A percentile compares a stretch with the other conserved stretches of the same genome.
These are phyloP conservation scores for Dunckerocampus dactyliophorus DNA, from an alignment of 2,113 vertebrate species.

Conservation along the genomic window DNA sequence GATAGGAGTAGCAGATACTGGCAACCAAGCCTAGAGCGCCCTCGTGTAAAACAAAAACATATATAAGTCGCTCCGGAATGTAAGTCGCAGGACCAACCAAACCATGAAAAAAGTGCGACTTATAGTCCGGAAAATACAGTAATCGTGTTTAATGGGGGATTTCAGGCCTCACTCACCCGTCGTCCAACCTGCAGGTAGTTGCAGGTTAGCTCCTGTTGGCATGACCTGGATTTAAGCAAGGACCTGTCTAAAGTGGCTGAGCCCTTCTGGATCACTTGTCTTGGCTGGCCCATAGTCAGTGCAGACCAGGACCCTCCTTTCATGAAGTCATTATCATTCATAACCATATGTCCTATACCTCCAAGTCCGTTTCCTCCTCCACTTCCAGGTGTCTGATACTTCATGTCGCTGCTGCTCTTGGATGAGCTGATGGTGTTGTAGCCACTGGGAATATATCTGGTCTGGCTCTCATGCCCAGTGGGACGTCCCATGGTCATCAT, in stretches of 20 bases:
- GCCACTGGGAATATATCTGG: constrained; percentile 88
- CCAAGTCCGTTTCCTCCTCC: constrained; percentile 35
- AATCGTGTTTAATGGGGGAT: neutral
- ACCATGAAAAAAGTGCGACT: no score
- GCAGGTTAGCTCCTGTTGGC: constrained; percentile 91
- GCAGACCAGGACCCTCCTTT: constrained; percentile 96
- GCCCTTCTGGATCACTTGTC: constrained; percentile 90
- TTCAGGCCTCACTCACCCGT: constrained; percentile 59
- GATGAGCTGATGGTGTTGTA: constrained; percentile 94
- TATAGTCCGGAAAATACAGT: no score
- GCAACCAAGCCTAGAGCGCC: no score
- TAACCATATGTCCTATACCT: constrained; percentile 30
- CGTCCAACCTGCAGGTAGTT: constrained; percentile 91
- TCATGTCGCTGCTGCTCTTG: constrained; percentile 87
- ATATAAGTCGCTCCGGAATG: no score
- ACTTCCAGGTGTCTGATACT: constrained; percentile 68
- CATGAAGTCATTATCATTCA: constrained; percentile 83
- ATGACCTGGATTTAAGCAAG: constrained; percentile 95
- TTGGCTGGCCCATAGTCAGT: constrained; percentile 89
- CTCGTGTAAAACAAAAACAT: no score
- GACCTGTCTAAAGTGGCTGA: constrained; percentile 93
- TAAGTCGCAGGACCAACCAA: no score
- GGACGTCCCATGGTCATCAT: constrained; percentile 88
- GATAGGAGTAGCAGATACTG: no score
- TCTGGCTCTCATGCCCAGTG: constrained; percentile 71